Evolutionary conservation across 2,888 invertebrate genomes (phyloP).

Genomic region (Noctua comes): DNA sequence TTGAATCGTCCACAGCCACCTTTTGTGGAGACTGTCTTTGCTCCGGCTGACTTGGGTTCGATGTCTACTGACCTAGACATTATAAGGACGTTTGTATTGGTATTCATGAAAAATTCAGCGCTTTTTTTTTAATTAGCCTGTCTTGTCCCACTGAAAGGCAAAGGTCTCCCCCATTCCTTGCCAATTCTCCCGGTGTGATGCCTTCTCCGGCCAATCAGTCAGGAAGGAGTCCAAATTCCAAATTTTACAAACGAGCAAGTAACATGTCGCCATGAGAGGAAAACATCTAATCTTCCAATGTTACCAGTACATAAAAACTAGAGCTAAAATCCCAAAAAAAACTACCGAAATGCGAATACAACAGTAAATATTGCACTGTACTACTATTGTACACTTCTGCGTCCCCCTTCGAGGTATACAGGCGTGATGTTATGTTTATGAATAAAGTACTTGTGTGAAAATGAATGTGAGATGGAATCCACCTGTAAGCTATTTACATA

Average conservation of each 20-base stretch:
- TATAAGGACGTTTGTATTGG: not conserved
- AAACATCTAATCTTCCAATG: no score
- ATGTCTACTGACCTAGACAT: not conserved
- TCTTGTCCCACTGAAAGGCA: not conserved
- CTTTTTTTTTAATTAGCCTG: accelerated
- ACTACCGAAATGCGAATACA: no score
- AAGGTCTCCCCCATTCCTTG: not conserved
- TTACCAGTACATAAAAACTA: no score
- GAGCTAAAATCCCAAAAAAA: no score
- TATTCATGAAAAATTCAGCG: not conserved
- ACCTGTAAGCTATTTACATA: constrained; percentile 45
- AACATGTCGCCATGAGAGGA: no score
- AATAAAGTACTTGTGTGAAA: constrained; percentile 26
- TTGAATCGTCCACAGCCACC: not conserved
- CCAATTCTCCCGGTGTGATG: not conserved
- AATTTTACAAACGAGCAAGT: no score
- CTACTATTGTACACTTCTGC: not conserved
- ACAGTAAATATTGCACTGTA: no score
- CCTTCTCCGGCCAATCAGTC: not conserved
- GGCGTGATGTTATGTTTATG: constrained; percentile 26
- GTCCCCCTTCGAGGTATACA: not conserved
- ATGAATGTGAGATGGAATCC: constrained; percentile 37
- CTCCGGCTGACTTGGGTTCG: not conserved
- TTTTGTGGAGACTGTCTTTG: not conserved
- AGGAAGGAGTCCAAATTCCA: not conserved